Percentiles rank a stretch among this genome's conserved stretches.
Conservation (phyloP, 2,113 vertebrate genomes). For the Morone saxatilis region DNA sequence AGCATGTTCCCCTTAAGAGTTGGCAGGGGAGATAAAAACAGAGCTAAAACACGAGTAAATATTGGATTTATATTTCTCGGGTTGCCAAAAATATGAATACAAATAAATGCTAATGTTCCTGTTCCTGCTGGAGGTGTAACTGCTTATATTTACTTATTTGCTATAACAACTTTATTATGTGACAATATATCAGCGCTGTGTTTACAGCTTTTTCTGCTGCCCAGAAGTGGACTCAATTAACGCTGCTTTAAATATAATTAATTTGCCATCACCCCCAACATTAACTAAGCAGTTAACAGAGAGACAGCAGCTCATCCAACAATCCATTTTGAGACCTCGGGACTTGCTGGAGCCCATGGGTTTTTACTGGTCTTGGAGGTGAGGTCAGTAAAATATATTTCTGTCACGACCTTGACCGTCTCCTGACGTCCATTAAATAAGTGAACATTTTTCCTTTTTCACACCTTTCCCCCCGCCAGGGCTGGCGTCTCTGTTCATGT, state of each 20-base stretch:
- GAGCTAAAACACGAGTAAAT: background rate
- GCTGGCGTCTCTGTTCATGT: background rate
- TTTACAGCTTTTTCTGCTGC: background rate
- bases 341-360: conserved; percentile 1
- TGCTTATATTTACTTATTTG: background rate
- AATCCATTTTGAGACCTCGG: background rate
- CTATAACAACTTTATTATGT: background rate
- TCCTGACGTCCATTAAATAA: conserved; percentile 24
- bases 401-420: conserved; percentile 31
- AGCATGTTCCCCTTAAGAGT: background rate
- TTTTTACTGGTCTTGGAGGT: conserved; percentile 1
- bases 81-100: background rate
- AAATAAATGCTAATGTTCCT: conserved; percentile 10
- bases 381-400: conserved; percentile 33
- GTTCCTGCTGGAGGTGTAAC: background rate
- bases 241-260: background rate
- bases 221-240: background rate
- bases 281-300: background rate
- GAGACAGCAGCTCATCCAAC: background rate
- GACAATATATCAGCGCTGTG: background rate
- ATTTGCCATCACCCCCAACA: background rate
- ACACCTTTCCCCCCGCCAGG: conserved; percentile 33
- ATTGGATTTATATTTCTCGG: background rate
- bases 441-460: conserved; percentile 43
- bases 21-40: conserved; percentile 11